A percentile compares a stretch with the other conserved stretches of the same genome.
phyloP scores from a whole-genome alignment of 2,113 vertebrate species.

The Procavia capensis region DNA sequence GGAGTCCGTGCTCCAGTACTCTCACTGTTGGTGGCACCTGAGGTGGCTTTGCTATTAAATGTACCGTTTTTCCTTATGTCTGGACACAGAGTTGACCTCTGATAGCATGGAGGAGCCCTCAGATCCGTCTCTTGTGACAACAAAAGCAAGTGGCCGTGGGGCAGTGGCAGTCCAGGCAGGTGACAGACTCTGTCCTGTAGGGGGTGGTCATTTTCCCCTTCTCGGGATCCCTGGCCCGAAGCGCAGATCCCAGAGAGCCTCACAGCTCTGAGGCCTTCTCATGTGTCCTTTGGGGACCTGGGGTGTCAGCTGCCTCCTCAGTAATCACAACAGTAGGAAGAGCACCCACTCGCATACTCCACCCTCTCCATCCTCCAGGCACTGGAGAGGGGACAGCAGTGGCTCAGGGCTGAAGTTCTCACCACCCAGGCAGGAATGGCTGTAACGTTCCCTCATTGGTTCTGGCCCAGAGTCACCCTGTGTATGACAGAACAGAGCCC shows the following conservation, averaged over 20 bases:
- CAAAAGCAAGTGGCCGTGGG: neutral
- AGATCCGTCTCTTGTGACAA: neutral
- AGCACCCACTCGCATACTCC: rapidly evolving
- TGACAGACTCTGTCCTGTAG: neutral
- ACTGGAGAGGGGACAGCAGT: neutral
- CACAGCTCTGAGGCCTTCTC: neutral
- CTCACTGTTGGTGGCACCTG: constrained; percentile 67
- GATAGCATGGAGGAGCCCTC: constrained; percentile 53
- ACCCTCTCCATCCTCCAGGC: rapidly evolving
- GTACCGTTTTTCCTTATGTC: constrained; percentile 74
- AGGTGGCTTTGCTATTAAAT: constrained; percentile 79
- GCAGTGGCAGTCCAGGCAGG: too few relatives aligned
- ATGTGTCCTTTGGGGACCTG: rapidly evolving
- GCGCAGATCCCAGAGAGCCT: neutral
- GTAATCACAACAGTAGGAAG: rapidly evolving
- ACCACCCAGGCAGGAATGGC: too few relatives aligned
- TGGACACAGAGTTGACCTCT: constrained; percentile 65
- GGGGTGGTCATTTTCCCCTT: neutral
- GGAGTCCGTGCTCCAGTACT: neutral
- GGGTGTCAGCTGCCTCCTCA: neutral
- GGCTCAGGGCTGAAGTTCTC: too few relatives aligned
- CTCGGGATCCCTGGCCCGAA: neutral
- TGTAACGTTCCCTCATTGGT: too few relatives aligned
- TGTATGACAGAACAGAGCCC: too few relatives aligned
- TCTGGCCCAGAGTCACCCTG: too few relatives aligned